phyloP scores from a whole-genome alignment of 2,888 invertebrate genomes.

The Lobophora halterata region DNA sequence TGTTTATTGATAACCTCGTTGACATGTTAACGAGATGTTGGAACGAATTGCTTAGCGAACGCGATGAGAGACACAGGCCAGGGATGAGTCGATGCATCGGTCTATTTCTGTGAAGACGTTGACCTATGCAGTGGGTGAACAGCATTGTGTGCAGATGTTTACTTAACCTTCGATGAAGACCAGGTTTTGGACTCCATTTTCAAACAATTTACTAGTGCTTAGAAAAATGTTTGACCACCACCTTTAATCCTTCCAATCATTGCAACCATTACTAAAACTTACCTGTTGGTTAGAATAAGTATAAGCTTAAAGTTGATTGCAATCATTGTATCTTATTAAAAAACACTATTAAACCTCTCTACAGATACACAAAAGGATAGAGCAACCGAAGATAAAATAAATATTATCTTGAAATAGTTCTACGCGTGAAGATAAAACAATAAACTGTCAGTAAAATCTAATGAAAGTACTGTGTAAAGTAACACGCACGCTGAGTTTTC shows the following conservation, averaged over 20 bases:
- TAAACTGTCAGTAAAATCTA: slow-evolving; percentile 10
- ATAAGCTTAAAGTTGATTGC: too few relatives aligned
- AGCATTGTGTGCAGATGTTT: slow-evolving; percentile 20
- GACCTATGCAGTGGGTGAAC: slow-evolving; percentile 46
- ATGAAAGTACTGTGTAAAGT: slow-evolving; percentile 20
- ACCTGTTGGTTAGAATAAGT: too few relatives aligned
- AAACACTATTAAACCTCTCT: slow-evolving; percentile 4
- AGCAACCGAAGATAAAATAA: slow-evolving; percentile 8
- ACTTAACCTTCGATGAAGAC: slow-evolving; percentile 13
- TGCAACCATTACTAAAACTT: too few relatives aligned
- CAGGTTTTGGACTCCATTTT: too few relatives aligned
- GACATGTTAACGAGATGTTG: slow-evolving; percentile 73
- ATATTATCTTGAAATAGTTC: slow-evolving; percentile 10
- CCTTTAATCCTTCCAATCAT: too few relatives aligned
- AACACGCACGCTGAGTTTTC: slow-evolving; percentile 14
- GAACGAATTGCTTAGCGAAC: slow-evolving; percentile 62
- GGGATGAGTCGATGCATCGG: slow-evolving; percentile 50
- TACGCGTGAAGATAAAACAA: slow-evolving; percentile 12
- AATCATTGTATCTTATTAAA: too few relatives aligned
- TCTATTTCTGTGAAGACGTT: slow-evolving; percentile 74
- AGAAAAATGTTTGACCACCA: too few relatives aligned
- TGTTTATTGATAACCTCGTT: slow-evolving; percentile 67
- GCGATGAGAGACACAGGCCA: slow-evolving; percentile 69
- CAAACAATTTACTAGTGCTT: too few relatives aligned
- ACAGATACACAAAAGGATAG: not conserved